These are phyloP conservation scores for Enteromius trimaculatus DNA, from an alignment of 2,797 vertebrate genomes.

Conservation along the genomic window DNA sequence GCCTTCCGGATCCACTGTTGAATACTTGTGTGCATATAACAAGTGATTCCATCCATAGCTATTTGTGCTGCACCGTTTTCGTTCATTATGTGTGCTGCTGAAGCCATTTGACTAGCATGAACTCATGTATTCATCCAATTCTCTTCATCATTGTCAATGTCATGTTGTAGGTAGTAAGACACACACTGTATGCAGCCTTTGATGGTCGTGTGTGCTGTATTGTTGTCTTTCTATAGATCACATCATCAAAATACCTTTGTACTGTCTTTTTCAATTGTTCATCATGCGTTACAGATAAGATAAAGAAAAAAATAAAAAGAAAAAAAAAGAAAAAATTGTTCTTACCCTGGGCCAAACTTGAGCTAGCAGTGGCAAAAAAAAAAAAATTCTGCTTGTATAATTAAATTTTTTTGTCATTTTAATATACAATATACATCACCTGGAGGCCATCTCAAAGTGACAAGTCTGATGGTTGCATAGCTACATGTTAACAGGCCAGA, in stretches of 20 bases:
- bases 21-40: neutral
- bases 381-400: neutral
- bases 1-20: neutral
- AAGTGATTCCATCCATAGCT: neutral
- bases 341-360: neutral
- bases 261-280: neutral
- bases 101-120: neutral
- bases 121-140: neutral
- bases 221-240: neutral
- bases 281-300: neutral
- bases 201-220: neutral
- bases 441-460: neutral
- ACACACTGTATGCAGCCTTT: neutral
- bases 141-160: neutral
- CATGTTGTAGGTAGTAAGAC: neutral
- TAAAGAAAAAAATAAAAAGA: neutral
- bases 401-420: neutral
- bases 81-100: no score
- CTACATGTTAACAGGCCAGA: neutral
- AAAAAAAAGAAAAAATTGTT: no score
- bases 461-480: neutral
- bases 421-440: neutral
- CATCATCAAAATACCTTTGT: neutral
- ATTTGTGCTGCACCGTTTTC: neutral
- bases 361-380: neutral